These are phyloP conservation scores for Balearica regulorum DNA, from an alignment of 2,797 vertebrate genomes.

Conservation along the genomic window DNA sequence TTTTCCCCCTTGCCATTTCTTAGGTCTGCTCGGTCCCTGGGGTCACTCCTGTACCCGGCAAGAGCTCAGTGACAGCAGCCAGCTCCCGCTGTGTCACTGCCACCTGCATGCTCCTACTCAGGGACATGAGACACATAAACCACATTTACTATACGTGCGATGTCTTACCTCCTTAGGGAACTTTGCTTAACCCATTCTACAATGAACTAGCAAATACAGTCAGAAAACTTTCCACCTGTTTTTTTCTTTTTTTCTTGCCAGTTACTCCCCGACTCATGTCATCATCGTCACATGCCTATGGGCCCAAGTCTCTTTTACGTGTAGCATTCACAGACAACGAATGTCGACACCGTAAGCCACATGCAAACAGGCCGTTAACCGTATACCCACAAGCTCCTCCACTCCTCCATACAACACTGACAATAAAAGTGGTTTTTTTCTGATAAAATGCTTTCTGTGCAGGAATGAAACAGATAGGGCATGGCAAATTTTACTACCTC, in stretches of 20 bases:
- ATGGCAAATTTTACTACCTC: neutral
- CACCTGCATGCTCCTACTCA: fast-evolving
- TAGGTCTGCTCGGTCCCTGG: neutral
- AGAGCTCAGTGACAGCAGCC: neutral
- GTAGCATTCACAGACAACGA: neutral
- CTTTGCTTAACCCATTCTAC: neutral
- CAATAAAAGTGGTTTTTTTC: neutral
- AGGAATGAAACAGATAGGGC: neutral
- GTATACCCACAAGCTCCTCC: neutral
- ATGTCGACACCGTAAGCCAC: neutral
- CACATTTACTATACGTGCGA: neutral
- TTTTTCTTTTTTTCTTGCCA: neutral
- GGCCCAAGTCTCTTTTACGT: neutral
- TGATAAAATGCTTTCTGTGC: neutral
- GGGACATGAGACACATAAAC: neutral
- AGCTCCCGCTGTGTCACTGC: fast-evolving
- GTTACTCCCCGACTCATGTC: neutral
- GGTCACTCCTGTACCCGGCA: neutral
- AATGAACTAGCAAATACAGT: neutral
- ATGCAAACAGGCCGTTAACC: neutral
- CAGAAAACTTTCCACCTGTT: neutral
- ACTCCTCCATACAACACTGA: neutral
- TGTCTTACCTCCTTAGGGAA: neutral
- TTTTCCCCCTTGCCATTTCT: neutral
- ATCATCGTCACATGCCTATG: neutral